These are phyloP conservation scores for Mesocricetus auratus DNA, from an alignment of 2,113 vertebrate species.

Conservation along the genomic window DNA sequence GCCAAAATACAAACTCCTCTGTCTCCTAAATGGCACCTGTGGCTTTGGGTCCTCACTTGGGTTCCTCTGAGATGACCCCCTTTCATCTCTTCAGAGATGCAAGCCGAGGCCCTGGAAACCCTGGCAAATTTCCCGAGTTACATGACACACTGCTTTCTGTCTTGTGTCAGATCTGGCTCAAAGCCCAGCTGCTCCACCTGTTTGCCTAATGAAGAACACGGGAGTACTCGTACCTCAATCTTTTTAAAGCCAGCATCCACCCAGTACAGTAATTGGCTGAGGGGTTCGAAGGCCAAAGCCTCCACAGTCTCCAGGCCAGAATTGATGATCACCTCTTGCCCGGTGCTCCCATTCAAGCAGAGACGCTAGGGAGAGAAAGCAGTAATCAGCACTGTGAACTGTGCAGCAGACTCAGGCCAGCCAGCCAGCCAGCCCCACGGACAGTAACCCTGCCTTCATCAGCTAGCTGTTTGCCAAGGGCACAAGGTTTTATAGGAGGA, in stretches of 20 bases:
- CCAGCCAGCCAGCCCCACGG: accelerated
- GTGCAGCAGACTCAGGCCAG: neutral
- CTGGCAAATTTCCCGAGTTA: neutral
- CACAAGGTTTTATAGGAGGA: neutral
- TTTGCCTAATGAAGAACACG: accelerated
- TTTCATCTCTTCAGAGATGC: neutral
- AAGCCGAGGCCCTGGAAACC: neutral
- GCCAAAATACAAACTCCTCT: neutral
- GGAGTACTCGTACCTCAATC: constrained; percentile 92
- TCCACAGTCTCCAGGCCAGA: constrained; percentile 95
- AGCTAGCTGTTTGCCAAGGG: neutral
- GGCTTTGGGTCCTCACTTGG: accelerated
- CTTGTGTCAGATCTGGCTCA: neutral
- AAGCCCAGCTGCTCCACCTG: neutral
- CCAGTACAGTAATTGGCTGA: constrained; percentile 97
- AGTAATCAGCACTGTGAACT: neutral
- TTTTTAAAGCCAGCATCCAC: constrained; percentile 96
- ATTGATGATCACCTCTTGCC: constrained; percentile 95
- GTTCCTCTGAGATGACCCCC: neutral
- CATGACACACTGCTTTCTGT: neutral
- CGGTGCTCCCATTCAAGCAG: constrained; percentile 96
- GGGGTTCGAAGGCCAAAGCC: constrained; percentile 96
- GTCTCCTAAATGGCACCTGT: neutral
- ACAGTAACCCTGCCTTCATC: neutral
- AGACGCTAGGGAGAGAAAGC: constrained; percentile 88